Evolutionary conservation across 1,140 invertebrate species (phyloP).

Genomic region (Myzus persicae): DNA sequence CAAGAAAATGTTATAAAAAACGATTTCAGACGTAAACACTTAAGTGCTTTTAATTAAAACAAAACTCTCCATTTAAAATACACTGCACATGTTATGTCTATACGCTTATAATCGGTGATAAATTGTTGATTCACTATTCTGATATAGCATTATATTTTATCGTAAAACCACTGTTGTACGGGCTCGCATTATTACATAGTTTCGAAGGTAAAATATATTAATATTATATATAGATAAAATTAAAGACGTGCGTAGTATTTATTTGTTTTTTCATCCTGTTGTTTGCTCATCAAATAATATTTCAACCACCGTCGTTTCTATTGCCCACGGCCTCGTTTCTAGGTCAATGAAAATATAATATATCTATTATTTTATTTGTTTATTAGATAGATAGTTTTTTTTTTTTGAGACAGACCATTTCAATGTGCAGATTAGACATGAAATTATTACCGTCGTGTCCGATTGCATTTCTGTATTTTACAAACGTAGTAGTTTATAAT

Average conservation of each 20-base stretch:
- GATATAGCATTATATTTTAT: not conserved
- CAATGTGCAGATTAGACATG: not conserved
- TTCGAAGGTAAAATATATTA: too few relatives aligned
- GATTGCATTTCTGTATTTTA: not conserved
- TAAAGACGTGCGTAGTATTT: not conserved
- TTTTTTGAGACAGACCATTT: not conserved
- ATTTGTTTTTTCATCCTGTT: not conserved
- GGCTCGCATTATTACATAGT: not conserved
- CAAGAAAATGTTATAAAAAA: not conserved
- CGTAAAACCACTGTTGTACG: not conserved
- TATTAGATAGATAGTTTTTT: not conserved
- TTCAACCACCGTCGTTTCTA: not conserved
- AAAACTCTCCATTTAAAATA: not conserved
- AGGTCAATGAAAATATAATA: not conserved
- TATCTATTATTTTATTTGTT: not conserved
- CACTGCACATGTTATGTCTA: not conserved
- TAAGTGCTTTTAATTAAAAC: constrained; percentile 7
- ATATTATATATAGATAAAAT: not conserved
- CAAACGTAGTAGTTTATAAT: not conserved
- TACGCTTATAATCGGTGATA: not conserved
- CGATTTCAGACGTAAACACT: not conserved
- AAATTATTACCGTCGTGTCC: not conserved
- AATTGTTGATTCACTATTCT: not conserved
- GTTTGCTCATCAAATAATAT: not conserved
- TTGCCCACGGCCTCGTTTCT: not conserved